Conservation (phyloP, 1,140 invertebrate genomes). For the Tetranychus urticae region DNA sequence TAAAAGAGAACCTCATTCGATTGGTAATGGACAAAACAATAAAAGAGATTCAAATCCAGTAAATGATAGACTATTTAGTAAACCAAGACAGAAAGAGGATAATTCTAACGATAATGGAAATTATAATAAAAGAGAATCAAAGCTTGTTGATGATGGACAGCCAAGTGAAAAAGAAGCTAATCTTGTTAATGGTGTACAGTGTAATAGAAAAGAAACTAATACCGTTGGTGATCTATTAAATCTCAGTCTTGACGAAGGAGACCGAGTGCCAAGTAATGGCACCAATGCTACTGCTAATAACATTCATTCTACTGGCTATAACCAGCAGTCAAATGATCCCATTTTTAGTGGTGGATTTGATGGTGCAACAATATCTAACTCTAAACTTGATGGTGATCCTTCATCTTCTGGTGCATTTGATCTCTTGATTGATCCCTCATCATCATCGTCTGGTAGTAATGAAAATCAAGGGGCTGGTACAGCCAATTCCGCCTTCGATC, state of each 20-base stretch:
- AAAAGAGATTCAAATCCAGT: no score
- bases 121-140: no score
- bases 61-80: no score
- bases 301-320: not conserved
- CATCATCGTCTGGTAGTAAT: not conserved
- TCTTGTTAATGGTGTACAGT: no score
- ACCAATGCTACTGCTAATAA: not conserved
- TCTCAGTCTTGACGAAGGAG: not conserved
- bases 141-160: no score
- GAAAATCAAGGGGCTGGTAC: not conserved
- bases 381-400: not conserved
- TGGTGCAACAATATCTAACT: no score
- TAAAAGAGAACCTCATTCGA: no score
- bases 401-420: not conserved
- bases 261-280: no score
- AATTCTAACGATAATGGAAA: no score
- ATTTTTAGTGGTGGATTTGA: not conserved
- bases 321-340: not conserved
- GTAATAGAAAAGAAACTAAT: not conserved
- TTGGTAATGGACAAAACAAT: no score
- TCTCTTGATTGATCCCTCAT: not conserved
- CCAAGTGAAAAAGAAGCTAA: no score
- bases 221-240: not conserved
- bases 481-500: slow-evolving; percentile 1
- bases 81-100: no score